These are phyloP conservation scores for Podarcis raffonei DNA, from an alignment of 2,113 vertebrate genomes.

Conservation along the genomic window DNA sequence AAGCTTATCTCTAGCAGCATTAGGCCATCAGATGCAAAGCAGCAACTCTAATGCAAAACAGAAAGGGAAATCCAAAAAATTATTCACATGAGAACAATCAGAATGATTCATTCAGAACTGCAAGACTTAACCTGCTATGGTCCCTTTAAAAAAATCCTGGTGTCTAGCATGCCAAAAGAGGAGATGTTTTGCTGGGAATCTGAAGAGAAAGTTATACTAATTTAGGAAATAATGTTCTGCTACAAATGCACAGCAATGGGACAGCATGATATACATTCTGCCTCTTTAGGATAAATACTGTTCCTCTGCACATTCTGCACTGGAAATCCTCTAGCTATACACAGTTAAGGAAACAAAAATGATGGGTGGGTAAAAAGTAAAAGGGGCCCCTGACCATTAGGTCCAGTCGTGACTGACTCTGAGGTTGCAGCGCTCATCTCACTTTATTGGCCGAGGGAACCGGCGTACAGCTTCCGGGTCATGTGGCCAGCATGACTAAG, in stretches of 20 bases:
- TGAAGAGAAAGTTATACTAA: background rate
- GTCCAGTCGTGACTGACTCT: no score
- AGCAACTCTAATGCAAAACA: constrained; percentile 83
- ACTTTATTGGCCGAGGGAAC: no score
- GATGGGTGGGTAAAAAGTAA: background rate
- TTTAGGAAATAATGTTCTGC: background rate
- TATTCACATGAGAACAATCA: constrained; percentile 24
- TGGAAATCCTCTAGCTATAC: background rate
- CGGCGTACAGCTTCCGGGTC: no score
- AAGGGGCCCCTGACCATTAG: no score
- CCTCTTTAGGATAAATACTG: background rate
- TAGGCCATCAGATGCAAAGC: constrained; percentile 80
- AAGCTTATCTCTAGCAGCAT: constrained; percentile 91
- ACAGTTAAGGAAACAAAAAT: background rate
- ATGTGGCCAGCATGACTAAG: no score
- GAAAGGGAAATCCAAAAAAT: constrained; percentile 27
- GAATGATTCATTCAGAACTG: constrained; percentile 2
- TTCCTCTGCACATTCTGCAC: background rate
- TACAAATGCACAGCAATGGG: background rate
- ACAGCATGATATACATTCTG: background rate
- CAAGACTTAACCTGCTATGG: background rate
- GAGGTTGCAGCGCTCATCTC: no score
- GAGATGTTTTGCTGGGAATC: background rate
- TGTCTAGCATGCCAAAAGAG: background rate
- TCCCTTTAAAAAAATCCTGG: background rate